Conservation (phyloP, 2,797 vertebrate species). For the Prunella strophiata region DNA sequence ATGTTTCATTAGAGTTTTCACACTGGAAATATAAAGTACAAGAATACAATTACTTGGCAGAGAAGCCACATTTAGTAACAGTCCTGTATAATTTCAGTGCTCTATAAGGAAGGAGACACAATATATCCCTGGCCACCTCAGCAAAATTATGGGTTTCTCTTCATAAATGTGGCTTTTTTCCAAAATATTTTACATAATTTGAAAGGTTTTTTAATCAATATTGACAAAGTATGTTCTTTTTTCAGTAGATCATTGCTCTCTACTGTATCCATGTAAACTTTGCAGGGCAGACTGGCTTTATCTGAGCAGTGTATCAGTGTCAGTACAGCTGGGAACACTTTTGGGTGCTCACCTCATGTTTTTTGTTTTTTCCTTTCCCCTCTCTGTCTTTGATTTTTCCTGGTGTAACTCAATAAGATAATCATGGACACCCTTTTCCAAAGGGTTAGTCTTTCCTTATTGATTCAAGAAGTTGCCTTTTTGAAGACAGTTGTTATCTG, state of each 20-base stretch:
- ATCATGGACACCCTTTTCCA: background rate
- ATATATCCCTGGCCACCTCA: background rate
- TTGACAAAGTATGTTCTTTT: background rate
- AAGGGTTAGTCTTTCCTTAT: background rate
- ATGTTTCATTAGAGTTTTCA: conserved; percentile 52
- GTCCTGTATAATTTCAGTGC: background rate
- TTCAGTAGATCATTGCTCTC: background rate
- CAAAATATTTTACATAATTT: background rate
- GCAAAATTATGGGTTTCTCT: background rate
- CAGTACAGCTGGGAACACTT: background rate
- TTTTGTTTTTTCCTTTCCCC: background rate
- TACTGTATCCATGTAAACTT: background rate
- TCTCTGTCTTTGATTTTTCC: background rate
- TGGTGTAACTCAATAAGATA: background rate
- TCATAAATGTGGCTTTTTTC: background rate
- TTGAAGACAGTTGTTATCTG: background rate
- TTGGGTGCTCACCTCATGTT: background rate
- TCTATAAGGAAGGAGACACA: background rate
- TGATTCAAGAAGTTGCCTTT: conserved; percentile 8
- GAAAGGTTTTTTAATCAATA: background rate
- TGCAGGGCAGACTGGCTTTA: background rate
- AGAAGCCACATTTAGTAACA: background rate
- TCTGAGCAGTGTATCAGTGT: background rate
- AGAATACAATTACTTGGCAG: conserved; percentile 41
- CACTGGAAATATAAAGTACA: background rate